These are phyloP conservation scores for Capreolus pygargus DNA, from an alignment of 2,113 vertebrate species.

Conservation along the genomic window DNA sequence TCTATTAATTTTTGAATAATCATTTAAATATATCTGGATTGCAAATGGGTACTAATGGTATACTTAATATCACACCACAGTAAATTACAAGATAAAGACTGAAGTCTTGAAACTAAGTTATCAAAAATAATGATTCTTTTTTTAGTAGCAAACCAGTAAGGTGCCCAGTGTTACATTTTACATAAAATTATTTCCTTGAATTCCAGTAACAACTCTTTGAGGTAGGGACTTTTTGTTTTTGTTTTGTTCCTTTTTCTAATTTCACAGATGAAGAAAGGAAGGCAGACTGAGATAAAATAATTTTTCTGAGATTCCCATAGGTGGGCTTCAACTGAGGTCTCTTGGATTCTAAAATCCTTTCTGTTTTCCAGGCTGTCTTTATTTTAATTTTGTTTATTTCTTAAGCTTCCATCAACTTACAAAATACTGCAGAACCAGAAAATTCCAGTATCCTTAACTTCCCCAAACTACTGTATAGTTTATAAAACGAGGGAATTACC, in stretches of 20 bases:
- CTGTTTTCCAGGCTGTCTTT: not conserved
- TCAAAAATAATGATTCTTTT: not conserved
- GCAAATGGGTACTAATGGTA: not conserved
- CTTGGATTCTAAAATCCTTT: not conserved
- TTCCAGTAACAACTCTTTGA: not conserved
- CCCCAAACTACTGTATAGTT: not conserved
- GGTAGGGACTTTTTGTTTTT: not conserved
- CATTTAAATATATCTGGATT: not conserved
- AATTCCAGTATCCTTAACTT: not conserved
- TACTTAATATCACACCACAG: not conserved
- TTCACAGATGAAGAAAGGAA: constrained; percentile 9
- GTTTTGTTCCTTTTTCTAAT: not conserved
- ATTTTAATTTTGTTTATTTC: not conserved
- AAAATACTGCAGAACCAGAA: not conserved
- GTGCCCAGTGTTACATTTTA: not conserved
- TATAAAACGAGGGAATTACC: not conserved
- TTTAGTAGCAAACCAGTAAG: not conserved
- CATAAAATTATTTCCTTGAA: not conserved
- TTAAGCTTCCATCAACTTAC: not conserved
- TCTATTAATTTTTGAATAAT: not conserved
- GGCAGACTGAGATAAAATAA: not conserved
- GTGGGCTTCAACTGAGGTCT: not conserved
- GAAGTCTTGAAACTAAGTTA: not conserved
- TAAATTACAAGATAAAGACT: not conserved
- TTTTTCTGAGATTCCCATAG: not conserved